These are phyloP conservation scores for Lepus europaeus DNA, from an alignment of 2,113 vertebrate species.

Conservation along the genomic window DNA sequence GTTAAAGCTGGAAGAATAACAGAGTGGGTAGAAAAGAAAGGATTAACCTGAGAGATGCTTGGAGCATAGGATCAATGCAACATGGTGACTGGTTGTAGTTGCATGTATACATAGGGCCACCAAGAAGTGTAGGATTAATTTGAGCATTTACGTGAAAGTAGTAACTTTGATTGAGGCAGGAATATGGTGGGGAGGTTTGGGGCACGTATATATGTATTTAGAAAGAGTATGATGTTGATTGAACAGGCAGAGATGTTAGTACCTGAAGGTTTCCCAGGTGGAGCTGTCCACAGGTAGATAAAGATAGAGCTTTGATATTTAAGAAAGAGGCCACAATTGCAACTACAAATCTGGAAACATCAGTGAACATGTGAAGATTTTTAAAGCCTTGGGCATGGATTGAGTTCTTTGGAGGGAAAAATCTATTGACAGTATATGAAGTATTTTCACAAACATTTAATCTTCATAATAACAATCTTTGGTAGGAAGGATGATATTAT, in stretches of 20 bases:
- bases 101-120: background rate
- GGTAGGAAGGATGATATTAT: background rate
- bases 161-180: background rate
- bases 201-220: background rate
- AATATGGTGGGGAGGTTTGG: background rate
- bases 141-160: background rate
- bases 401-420: background rate
- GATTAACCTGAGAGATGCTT: background rate
- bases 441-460: background rate
- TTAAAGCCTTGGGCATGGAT: background rate
- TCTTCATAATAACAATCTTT: background rate
- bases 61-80: background rate
- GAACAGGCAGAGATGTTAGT: background rate
- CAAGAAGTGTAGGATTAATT: background rate
- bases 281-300: background rate
- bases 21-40: background rate
- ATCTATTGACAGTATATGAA: background rate
- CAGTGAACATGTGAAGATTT: background rate
- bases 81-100: background rate
- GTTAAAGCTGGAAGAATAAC: background rate
- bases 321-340: background rate
- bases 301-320: background rate
- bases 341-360: slow-evolving; percentile 1
- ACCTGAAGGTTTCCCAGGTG: background rate
- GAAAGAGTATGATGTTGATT: background rate